Base-by-base conservation (phyloP, 2,113 vertebrate species). In the Phrynocephalus versicolor region DNA sequence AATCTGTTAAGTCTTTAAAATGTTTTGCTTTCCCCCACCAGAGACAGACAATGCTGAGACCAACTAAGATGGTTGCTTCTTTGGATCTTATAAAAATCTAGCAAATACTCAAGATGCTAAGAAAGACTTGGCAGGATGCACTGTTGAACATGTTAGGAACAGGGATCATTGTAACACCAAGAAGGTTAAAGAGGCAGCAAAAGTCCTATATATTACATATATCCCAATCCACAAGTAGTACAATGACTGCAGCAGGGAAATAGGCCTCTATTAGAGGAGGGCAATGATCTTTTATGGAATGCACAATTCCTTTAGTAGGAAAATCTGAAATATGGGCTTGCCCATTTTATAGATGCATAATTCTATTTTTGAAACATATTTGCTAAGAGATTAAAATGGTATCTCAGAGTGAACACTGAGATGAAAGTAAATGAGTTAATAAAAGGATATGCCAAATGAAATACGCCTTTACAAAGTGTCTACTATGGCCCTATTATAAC, bases 301-400 rank as follows among this genome's bases (percentile, higher is more conserved):
- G 51, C 21, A n/a, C n/a, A n/a, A n/a, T n/a, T n/a, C 74, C 45
- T 62, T 67, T 39, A 39, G 3, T 14, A 37, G 82, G 84, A 64
- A 92, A 79, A 69, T 78, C 27, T 76, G 62, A 88, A 89, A 88
- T 35, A 45, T 51, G 45, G n/a, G n/a, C n/a, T n/a, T n/a, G n/a
- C n/a, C 45, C 45, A 5, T 6, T 51, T 51, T 51, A 51, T 10
- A 51, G 45, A 10, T 51, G 45, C 45, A 5, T 51, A 51, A 51
- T 51, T 10, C 45, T 51, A 51, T 51, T 74, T 57, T 73, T 19
- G 35, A 64, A 21, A 10, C 37, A 41, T 51, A 18, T 1, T 83
- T 72, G 7, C 10, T 8, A 58, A 78, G 1, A 65, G 14, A 57
- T 27, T 13, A 85, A 70, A 70, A 39, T 3, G 10, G 76, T 14